Evolutionary conservation across 2,888 invertebrate species (phyloP).

Genomic region (Pyrrhia umbra): DNA sequence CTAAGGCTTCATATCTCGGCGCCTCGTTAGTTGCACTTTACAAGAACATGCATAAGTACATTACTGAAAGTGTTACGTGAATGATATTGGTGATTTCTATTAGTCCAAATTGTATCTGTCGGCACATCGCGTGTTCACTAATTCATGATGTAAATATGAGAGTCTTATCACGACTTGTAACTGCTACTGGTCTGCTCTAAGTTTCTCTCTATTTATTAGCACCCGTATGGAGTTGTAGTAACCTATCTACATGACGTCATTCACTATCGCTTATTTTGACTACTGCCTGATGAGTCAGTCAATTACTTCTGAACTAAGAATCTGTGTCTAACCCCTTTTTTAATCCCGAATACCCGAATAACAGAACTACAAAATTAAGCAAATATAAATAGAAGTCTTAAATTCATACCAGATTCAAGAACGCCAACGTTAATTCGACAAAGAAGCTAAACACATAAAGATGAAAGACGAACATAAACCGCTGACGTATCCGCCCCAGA

Average conservation of each 20-base stretch:
- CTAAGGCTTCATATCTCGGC: constrained; percentile 54
- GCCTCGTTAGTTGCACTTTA: constrained; percentile 12
- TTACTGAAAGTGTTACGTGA: constrained; percentile 18
- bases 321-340: neutral
- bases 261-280: constrained; percentile 6
- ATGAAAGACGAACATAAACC: constrained; percentile 32
- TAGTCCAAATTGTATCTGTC: neutral
- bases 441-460: constrained; percentile 21
- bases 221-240: neutral
- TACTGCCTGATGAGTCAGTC: constrained; percentile 11
- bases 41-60: constrained; percentile 4
- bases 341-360: neutral
- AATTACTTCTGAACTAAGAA: neutral
- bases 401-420: neutral
- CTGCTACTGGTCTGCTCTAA: neutral
- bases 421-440: neutral
- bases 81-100: too few relatives aligned
- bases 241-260: constrained; percentile 13
- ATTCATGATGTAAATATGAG: neutral
- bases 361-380: too few relatives aligned
- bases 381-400: constrained; percentile 4
- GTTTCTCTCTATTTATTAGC: constrained; percentile 2
- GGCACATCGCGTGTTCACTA: neutral
- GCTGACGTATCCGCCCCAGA: constrained; percentile 34
- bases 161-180: neutral